phyloP scores from a whole-genome alignment of 2,888 invertebrate species.

The Phaonia tiefii region DNA sequence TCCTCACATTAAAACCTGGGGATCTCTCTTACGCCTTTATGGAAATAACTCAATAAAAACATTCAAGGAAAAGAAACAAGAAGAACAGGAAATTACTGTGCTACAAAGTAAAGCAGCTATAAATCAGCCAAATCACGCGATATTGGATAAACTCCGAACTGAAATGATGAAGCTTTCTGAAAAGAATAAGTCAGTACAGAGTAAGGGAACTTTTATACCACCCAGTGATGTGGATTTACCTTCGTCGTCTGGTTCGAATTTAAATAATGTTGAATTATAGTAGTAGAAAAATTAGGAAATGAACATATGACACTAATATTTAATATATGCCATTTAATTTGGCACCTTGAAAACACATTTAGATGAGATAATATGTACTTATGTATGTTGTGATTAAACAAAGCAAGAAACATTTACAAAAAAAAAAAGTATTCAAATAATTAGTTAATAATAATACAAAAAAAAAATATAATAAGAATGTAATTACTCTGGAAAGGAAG shows the following conservation, averaged over 20 bases:
- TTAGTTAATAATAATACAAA: background rate
- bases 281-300: constrained; percentile 77
- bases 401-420: background rate
- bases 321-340: background rate
- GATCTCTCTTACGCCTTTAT: constrained; percentile 94
- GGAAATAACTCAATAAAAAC: constrained; percentile 95
- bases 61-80: constrained; percentile 94
- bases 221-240: constrained; percentile 85
- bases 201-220: constrained; percentile 85
- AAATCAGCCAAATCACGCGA: constrained; percentile 95
- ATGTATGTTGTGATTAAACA: constrained; percentile 11
- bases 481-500: too few relatives aligned
- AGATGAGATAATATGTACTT: constrained; percentile 10
- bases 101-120: constrained; percentile 93
- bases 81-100: constrained; percentile 95
- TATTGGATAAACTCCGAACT: constrained; percentile 89
- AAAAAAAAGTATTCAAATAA: background rate
- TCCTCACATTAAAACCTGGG: constrained; percentile 97
- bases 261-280: constrained; percentile 89
- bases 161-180: constrained; percentile 91
- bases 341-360: background rate
- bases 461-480: constrained; percentile 13
- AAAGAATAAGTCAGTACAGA: constrained; percentile 83
- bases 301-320: constrained; percentile 24
- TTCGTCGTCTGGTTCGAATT: constrained; percentile 87